Base-by-base conservation (phyloP, 2,888 invertebrate species). In the Thelaira solivaga region DNA sequence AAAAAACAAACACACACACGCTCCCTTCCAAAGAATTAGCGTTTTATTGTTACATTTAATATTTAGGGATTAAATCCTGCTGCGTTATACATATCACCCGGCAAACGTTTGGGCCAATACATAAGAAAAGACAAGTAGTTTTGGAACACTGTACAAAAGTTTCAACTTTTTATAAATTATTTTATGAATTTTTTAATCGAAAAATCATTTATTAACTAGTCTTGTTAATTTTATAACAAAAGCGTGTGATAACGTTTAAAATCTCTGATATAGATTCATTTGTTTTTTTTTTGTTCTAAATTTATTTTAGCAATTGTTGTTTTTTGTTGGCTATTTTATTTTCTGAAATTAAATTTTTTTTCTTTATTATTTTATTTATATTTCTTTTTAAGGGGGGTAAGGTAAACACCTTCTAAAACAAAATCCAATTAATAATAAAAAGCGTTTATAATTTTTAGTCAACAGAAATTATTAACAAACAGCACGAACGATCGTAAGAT, bases 401-500 rank as follows among this genome's bases (percentile, higher is more conserved):
- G n/a, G n/a, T n/a, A 62, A 64, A 36, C 39, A 64, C 13, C 41
- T 62, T 47, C 7, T 13, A 61, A 61, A 34, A 22, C 45, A 6
- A 18, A 18, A 16, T 36, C 3, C 10, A 10, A n/a, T 5, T 62
- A 34, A 6, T 1, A 34, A 34, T 24, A 36, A 24, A 43, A 22
- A 57, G 76, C 51, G 53, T 59, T 77, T 73, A 57, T 49, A 6
- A 4, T 26, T 26, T 26, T 26, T 26, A 6, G 1, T 39, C 24
- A 51, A 55, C 26, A 13, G 57, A 64, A 64, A 22, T 45, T 68
- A 20, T 51, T 61, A 68, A 57, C 72, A 75, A 80, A 76, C 81
- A 82, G 72, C 81, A 80, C 83, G 82, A 80, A 75, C 81, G 83
- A 82, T 83, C 81, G 82, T 79, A 82, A 82, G 82, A 82, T 82